Conservation (phyloP, 2,797 vertebrate species). For the Lycodopsis pacificus region DNA sequence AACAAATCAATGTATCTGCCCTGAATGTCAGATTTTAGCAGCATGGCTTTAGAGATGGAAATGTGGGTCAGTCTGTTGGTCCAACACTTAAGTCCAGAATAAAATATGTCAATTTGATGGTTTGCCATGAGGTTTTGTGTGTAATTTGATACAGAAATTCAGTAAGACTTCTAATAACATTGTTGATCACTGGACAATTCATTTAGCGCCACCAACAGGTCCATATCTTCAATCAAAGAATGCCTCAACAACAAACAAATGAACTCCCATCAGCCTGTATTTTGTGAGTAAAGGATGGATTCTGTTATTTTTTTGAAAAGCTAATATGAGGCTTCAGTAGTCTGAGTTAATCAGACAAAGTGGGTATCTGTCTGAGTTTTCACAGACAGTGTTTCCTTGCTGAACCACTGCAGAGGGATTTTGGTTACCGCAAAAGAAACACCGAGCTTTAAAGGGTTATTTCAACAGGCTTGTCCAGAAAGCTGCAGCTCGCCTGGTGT, state of each 20-base stretch:
- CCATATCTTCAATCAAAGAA: neutral
- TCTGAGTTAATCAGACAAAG: neutral
- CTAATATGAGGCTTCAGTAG: neutral
- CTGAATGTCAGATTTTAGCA: neutral
- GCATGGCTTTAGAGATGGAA: neutral
- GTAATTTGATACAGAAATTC: neutral
- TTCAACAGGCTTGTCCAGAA: neutral
- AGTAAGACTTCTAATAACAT: constrained; percentile 1
- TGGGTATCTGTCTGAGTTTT: neutral
- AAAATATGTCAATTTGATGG: constrained; percentile 9
- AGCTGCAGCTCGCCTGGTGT: too few relatives aligned
- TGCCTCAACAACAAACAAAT: neutral
- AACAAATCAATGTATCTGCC: neutral
- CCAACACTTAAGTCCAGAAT: neutral
- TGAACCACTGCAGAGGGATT: neutral
- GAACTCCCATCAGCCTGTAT: neutral
- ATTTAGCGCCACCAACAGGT: neutral
- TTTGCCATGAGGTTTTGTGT: neutral
- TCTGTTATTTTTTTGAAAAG: neutral
- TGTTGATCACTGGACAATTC: neutral
- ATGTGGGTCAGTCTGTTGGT: neutral
- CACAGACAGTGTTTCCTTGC: neutral
- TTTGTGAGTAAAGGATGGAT: too few relatives aligned
- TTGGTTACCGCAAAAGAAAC: neutral
- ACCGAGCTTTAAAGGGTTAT: neutral